Percentiles rank a stretch among this genome's conserved stretches.
Conservation (phyloP, 2,113 vertebrate species). For the Albula glossodonta region DNA sequence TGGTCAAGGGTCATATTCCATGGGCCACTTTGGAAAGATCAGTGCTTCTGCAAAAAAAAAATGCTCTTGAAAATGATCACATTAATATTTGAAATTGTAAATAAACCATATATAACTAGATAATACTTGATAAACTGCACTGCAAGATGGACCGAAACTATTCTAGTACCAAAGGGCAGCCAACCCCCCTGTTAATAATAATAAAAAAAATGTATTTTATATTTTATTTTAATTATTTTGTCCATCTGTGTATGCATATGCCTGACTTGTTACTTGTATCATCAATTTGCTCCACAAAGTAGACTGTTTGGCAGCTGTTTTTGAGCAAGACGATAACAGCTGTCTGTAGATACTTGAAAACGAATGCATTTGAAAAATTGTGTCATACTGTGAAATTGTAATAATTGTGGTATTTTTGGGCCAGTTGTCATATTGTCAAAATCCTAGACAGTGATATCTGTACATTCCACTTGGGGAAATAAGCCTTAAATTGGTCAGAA, state of each 20-base stretch:
- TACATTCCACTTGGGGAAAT: background rate
- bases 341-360: background rate
- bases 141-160: too few relatives aligned
- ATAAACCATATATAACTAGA: too few relatives aligned
- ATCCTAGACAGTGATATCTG: background rate
- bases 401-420: background rate
- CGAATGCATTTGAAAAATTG: background rate
- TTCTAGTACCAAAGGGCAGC: too few relatives aligned
- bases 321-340: too few relatives aligned
- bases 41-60: background rate
- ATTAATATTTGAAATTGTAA: too few relatives aligned
- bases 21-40: background rate
- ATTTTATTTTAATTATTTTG: too few relatives aligned
- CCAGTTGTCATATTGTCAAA: background rate
- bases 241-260: too few relatives aligned
- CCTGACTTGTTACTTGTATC: background rate
- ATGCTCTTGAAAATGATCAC: too few relatives aligned
- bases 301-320: background rate
- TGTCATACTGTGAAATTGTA: background rate
- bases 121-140: too few relatives aligned
- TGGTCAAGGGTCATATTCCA: background rate
- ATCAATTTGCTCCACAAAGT: background rate
- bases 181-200: too few relatives aligned
- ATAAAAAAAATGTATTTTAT: too few relatives aligned
- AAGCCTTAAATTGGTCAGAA: background rate